Base-by-base conservation (phyloP, 2,797 vertebrate species). In the Crocodylus rhombifer region DNA sequence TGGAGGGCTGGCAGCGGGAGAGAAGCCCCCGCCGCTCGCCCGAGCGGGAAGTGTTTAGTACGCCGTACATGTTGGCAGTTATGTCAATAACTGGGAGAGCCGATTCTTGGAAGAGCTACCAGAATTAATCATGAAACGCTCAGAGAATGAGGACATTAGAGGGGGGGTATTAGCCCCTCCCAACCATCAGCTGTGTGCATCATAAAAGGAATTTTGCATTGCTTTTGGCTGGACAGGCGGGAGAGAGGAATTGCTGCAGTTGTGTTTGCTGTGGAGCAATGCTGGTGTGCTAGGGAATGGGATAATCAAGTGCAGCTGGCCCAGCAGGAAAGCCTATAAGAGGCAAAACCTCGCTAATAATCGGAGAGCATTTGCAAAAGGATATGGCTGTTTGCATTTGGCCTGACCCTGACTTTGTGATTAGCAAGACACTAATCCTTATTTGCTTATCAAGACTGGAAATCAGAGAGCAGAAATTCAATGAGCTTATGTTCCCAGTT, bases 391-490 rank as follows among this genome's bases (percentile, higher is more conserved):
- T 84, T 93, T 94, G 87, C 77, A 79, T 92, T 83, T 86, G 78
- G 91, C 85, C 69, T 94, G 71, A 58, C 36, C 71, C 80, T 88
- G 64, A 82, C 85, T 42, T 62, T 6, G 3, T 77, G n/a, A 93
- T 91, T 76, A 86, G 9, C 64, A 81, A 94, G 80, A 64, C 67
- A 80, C 51, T 82, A 87, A 89, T 82, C 58, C 30, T 86, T 91
- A 84, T 69, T 92, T 89, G 78, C 87, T 95, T 90, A 82, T 80
- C 90, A 94, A 65, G 63, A 61, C 64, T 61, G 73, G 61, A 90
- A 84, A 95, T 87, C 61, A 90, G 76, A 91, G 55, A 36, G 61
- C 55, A 94, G 90, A 87, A 84, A 90, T 87, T 82, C 61, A 18
- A 25, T 86, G 33, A 23, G 76, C 55, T 90, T 15, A 13, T 91